Percentiles rank a stretch among this genome's conserved stretches.
Evolutionary conservation across 2,888 invertebrate genomes (phyloP).

Genomic region (Hyles lineata): DNA sequence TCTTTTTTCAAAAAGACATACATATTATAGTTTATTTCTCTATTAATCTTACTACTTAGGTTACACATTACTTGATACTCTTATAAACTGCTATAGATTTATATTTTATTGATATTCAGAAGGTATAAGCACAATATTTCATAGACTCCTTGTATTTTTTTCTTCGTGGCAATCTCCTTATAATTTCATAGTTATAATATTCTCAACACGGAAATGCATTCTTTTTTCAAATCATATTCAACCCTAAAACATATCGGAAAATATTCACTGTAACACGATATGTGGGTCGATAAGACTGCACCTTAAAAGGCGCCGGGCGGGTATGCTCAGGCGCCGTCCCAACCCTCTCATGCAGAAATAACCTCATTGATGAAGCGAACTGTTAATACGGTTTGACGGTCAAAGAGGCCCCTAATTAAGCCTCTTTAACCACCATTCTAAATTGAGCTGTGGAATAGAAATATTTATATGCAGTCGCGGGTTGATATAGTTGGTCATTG

Average conservation of each 20-base stretch:
- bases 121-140: too few relatives aligned
- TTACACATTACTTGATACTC: too few relatives aligned
- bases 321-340: slow-evolving; percentile 68
- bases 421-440: slow-evolving; percentile 47
- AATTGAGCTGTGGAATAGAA: not conserved
- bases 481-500: slow-evolving; percentile 52
- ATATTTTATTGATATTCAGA: too few relatives aligned
- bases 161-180: too few relatives aligned
- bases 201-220: not conserved
- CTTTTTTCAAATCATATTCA: slow-evolving; percentile 30
- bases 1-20: too few relatives aligned
- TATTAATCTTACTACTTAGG: too few relatives aligned
- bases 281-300: slow-evolving; percentile 60
- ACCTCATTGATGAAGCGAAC: slow-evolving; percentile 79
- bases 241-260: slow-evolving; percentile 32
- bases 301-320: slow-evolving; percentile 71
- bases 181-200: not conserved
- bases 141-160: too few relatives aligned
- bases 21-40: too few relatives aligned
- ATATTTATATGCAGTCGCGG: slow-evolving; percentile 31
- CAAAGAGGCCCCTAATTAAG: slow-evolving; percentile 82
- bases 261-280: slow-evolving; percentile 67
- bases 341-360: slow-evolving; percentile 75
- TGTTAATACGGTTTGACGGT: slow-evolving; percentile 80
- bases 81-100: too few relatives aligned